A percentile compares a stretch with the other conserved stretches of the same genome.
Evolutionary conservation across 2,113 vertebrate genomes (phyloP).

Genomic region (Ciconia stormi): DNA sequence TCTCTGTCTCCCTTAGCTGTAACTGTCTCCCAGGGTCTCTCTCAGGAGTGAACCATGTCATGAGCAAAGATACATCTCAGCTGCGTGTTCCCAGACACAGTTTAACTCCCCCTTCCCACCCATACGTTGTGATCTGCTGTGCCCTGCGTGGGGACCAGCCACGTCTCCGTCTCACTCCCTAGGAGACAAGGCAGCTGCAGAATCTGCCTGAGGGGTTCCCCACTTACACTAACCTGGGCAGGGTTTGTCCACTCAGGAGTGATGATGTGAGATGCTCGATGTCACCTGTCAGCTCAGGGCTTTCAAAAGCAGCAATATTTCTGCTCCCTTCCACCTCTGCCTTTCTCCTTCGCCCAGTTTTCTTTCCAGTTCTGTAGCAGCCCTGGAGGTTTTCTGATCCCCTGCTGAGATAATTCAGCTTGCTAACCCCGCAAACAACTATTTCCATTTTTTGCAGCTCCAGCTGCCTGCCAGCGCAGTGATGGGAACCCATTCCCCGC

Average conservation of each 20-base stretch:
- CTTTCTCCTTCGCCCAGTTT: neutral
- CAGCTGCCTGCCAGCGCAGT: neutral
- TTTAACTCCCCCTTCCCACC: neutral
- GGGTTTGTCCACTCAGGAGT: neutral
- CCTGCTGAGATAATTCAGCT: neutral
- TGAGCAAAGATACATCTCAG: neutral
- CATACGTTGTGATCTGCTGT: neutral
- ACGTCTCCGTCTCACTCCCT: neutral
- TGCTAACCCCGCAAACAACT: neutral
- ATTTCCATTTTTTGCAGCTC: neutral
- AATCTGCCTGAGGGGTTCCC: neutral
- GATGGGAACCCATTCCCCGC: neutral
- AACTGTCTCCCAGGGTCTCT: neutral
- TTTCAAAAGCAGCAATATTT: neutral
- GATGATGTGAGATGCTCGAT: fast-evolving
- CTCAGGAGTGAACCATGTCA: neutral
- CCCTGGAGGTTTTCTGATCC: neutral
- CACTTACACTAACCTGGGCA: neutral
- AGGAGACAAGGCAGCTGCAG: neutral
- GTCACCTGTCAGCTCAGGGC: neutral
- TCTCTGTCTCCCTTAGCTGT: neutral
- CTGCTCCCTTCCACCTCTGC: neutral
- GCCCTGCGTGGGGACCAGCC: neutral
- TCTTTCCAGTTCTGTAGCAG: neutral
- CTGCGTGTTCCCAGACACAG: neutral